Evolutionary conservation across 1,140 invertebrate genomes (phyloP).

Genomic region (Neodiprion fabricii): DNA sequence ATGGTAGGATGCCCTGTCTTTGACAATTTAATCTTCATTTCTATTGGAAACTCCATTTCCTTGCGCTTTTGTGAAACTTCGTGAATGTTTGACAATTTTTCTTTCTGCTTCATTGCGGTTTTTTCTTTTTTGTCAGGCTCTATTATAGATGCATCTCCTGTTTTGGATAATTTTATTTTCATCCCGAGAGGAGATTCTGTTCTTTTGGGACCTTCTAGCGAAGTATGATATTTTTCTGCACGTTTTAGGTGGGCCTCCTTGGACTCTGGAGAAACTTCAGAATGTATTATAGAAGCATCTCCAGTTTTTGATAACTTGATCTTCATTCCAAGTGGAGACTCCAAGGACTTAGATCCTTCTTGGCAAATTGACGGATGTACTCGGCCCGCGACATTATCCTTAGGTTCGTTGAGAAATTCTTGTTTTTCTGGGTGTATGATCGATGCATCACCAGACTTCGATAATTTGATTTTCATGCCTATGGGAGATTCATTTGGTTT

Average conservation of each 20-base stretch:
- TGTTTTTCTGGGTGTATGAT: conserved; percentile 47
- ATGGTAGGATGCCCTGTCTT: conserved; percentile 55
- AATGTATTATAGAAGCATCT: conserved; percentile 48
- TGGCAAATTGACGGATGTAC: conserved; percentile 26
- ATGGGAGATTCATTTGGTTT: conserved; percentile 50
- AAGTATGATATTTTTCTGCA: conserved; percentile 38
- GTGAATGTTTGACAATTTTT: conserved; percentile 24
- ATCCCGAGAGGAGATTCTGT: conserved; percentile 44
- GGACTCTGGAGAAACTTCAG: conserved; percentile 30
- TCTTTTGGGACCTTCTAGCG: conserved; percentile 41
- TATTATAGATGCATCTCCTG: conserved; percentile 44
- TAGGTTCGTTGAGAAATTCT: conserved; percentile 27
- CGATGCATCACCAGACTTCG: conserved; percentile 54
- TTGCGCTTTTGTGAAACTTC: conserved; percentile 31
- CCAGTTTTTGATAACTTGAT: conserved; percentile 52
- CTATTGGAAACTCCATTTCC: conserved; percentile 42
- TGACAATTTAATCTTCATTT: conserved; percentile 56
- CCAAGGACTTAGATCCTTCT: conserved; percentile 25
- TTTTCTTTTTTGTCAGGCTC: conserved; percentile 25
- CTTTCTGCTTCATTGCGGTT: conserved; percentile 30
- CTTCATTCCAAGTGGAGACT: conserved; percentile 55
- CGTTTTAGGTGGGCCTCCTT: conserved; percentile 28
- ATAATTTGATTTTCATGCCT: conserved; percentile 59
- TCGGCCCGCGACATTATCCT: conserved; percentile 21
- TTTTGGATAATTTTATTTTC: conserved; percentile 45